Conservation (phyloP, 2,888 invertebrate species). For the Microdon myrmicae region DNA sequence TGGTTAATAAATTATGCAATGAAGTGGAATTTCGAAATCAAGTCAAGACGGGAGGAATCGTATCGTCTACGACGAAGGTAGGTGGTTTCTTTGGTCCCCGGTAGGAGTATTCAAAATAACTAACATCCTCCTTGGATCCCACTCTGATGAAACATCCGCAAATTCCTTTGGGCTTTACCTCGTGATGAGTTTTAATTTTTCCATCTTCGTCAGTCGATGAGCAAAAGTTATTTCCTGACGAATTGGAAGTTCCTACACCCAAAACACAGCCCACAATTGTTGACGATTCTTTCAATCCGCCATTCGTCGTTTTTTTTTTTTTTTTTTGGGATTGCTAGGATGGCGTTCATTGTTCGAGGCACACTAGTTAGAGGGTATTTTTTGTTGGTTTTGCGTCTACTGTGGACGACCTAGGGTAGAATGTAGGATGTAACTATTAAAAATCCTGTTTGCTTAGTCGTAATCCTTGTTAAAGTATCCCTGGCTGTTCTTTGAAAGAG, state of each 20-base stretch:
- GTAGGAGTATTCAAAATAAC: constrained; percentile 21
- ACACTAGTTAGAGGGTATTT: constrained; percentile 48
- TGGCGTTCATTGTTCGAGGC: constrained; percentile 20
- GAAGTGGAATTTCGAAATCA: constrained; percentile 42
- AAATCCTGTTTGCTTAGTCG: constrained; percentile 45
- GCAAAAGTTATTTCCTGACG: constrained; percentile 35
- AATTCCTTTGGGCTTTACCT: constrained; percentile 30
- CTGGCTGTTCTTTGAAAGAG: constrained; percentile 17
- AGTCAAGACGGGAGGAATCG: constrained; percentile 31
- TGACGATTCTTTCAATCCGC: constrained; percentile 5
- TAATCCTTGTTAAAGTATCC: constrained; percentile 34
- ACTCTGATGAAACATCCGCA: constrained; percentile 41
- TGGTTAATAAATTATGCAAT: constrained; percentile 47
- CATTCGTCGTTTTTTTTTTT: constrained; percentile 22
- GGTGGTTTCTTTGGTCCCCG: no score
- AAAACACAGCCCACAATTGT: constrained; percentile 33
- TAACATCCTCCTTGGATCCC: constrained; percentile 29
- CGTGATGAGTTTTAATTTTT: constrained; percentile 24
- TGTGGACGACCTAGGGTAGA: constrained; percentile 2
- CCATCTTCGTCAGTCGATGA: constrained; percentile 7
- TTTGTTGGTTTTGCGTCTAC: constrained; percentile 29
- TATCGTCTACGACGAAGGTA: constrained; percentile 1
- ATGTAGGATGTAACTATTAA: constrained; percentile 43
- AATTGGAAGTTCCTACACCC: constrained; percentile 37
- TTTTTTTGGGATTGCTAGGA: constrained; percentile 28